phyloP scores from a whole-genome alignment of 2,888 invertebrate genomes.

The Athripsodes cinereus region DNA sequence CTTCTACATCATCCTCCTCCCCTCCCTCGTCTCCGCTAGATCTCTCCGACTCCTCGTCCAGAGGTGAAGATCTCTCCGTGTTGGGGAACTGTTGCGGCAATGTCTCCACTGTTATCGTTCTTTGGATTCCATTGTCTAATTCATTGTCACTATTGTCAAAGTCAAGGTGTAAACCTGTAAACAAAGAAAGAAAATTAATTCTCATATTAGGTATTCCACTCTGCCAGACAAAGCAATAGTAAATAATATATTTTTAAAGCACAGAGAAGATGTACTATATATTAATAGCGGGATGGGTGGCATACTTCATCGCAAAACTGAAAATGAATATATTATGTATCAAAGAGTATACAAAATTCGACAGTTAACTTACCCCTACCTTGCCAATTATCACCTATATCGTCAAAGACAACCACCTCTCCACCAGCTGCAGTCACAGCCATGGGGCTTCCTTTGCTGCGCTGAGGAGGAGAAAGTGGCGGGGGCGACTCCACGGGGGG shows the following conservation, averaged over 20 bases:
- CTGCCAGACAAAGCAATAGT: no score
- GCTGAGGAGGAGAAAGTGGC: slow-evolving; percentile 59
- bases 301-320: no score
- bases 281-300: no score
- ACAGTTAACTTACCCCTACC: slow-evolving; percentile 38
- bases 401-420: slow-evolving; percentile 82
- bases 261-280: no score
- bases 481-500: slow-evolving; percentile 72
- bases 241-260: no score
- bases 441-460: slow-evolving; percentile 48
- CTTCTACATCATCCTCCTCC: slow-evolving; percentile 36
- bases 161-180: slow-evolving; percentile 47
- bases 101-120: slow-evolving; percentile 36
- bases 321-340: no score
- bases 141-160: slow-evolving; percentile 49
- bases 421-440: slow-evolving; percentile 61
- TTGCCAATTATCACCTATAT: slow-evolving; percentile 79
- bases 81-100: slow-evolving; percentile 34
- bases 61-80: slow-evolving; percentile 39
- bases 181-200: not conserved
- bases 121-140: slow-evolving; percentile 46
- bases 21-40: slow-evolving; percentile 18
- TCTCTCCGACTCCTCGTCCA: slow-evolving; percentile 19
- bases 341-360: no score
- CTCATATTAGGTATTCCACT: no score